Base-by-base conservation (phyloP, 2,888 invertebrate genomes). In the Brenthis ino region DNA sequence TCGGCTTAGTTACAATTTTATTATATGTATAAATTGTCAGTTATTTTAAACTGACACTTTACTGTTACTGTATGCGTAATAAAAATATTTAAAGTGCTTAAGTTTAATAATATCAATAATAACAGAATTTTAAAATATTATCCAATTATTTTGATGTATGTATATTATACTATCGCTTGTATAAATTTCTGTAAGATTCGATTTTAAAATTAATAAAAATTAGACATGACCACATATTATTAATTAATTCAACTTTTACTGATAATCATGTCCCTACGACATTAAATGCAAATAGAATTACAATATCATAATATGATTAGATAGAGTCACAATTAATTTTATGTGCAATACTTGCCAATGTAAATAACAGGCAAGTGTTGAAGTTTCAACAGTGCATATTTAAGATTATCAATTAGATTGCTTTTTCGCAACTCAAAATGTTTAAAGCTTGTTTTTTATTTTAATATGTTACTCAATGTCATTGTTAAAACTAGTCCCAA, bases 331-430 rank as follows among this genome's bases (percentile, higher is more conserved):
- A 71, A 65, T 71, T 65, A 65, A 67, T 74, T 71, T 73, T 70
- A 63, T 72, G 65, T 67, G 72, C 72, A 71, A 72, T 61, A 71
- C 63, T 71, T 71, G 68, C 67, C 61, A 69, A 72, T 74, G 67
- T 71, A 67, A 72, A 68, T 70, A 72, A 67, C 72, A 67, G 72
- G 67, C 65, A 57, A 76, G 76, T 73, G 67, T 69, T 64, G 69
- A 75, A 75, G 77, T 79, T 77, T 77, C 74, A 75, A 75, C 77
- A 73, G 73, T 65, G 64, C 69, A 64, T 66, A 66, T 76, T 74
- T 75, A 60, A 74, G 72, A 74, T 74, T 75, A 75, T 75, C 74
- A 75, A 75, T 75, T 73, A 74, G 74, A 75, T 75, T 66, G 67
- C 56, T 72, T 77, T 43, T 73, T 76, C 70, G 74, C 66, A 77